These are phyloP conservation scores for Netelia melanura DNA, from an alignment of 2,888 invertebrate genomes.

Conservation along the genomic window DNA sequence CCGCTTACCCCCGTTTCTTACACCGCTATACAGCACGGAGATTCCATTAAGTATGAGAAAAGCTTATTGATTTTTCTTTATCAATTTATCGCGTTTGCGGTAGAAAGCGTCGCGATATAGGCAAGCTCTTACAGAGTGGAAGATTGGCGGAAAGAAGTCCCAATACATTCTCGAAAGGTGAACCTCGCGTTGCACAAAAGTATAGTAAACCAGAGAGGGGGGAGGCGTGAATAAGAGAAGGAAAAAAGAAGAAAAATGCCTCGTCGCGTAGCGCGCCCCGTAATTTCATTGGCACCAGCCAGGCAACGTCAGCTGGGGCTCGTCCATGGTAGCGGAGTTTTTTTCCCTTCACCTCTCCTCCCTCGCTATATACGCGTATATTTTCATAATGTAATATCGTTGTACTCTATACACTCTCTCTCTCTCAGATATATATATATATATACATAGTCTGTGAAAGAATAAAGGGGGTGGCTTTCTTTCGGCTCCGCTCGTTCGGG, in stretches of 20 bases:
- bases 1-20: too few species aligned
- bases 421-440: slow-evolving; percentile 18
- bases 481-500: slow-evolving; percentile 67
- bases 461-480: slow-evolving; percentile 72
- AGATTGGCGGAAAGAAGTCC: slow-evolving; percentile 64
- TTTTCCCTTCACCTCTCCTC: slow-evolving; percentile 26
- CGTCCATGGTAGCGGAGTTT: slow-evolving; percentile 35
- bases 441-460: slow-evolving; percentile 34
- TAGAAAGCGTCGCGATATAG: slow-evolving; percentile 32
- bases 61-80: slow-evolving; percentile 67
- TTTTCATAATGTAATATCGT: slow-evolving; percentile 81
- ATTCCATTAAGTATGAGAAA: slow-evolving; percentile 59
- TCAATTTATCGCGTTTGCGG: slow-evolving; percentile 63
- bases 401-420: slow-evolving; percentile 68
- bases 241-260: slow-evolving; percentile 52
- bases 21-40: background rate
- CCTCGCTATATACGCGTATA: slow-evolving; percentile 70
- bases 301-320: slow-evolving; percentile 76
- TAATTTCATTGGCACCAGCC: slow-evolving; percentile 77
- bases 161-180: background rate
- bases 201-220: slow-evolving; percentile 37
- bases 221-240: slow-evolving; percentile 33
- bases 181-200: background rate
- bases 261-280: slow-evolving; percentile 66
- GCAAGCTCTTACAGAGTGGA: slow-evolving; percentile 41